Percentiles rank a stretch among this genome's conserved stretches.
Conservation (phyloP, 2,888 invertebrate species). For the Tetropium fuscum region DNA sequence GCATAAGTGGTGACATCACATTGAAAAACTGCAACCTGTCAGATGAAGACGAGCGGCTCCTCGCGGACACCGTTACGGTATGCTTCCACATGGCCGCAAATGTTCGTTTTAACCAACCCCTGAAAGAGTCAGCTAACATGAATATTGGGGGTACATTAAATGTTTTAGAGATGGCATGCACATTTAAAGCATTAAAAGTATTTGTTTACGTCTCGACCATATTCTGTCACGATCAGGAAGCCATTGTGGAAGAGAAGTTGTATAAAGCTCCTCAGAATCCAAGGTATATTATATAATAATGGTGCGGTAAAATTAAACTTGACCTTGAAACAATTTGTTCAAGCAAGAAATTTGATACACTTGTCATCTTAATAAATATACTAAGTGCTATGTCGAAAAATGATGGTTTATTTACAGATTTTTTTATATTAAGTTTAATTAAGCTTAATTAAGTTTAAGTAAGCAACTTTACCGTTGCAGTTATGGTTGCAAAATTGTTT, state of each 20-base stretch:
- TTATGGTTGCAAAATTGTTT: too few relatives aligned
- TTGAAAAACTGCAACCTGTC: slow-evolving; percentile 65
- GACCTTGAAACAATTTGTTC: too few relatives aligned
- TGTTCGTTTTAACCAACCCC: slow-evolving; percentile 75
- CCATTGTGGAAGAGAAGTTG: slow-evolving; percentile 80
- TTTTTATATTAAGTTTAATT: too few relatives aligned
- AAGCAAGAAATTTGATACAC: too few relatives aligned
- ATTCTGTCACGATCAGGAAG: slow-evolving; percentile 89
- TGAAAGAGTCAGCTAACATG: slow-evolving; percentile 73
- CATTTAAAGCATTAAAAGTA: slow-evolving; percentile 61
- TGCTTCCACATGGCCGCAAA: slow-evolving; percentile 82
- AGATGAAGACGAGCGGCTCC: slow-evolving; percentile 63
- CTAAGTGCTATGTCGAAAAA: too few relatives aligned
- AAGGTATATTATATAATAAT: slow-evolving; percentile 47
- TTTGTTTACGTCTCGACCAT: slow-evolving; percentile 93
- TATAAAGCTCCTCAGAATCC: slow-evolving; percentile 73
- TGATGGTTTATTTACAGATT: too few relatives aligned
- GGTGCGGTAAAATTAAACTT: neutral
- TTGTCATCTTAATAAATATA: too few relatives aligned
- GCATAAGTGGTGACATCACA: slow-evolving; percentile 69
- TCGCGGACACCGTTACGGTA: slow-evolving; percentile 71
- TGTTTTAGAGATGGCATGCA: slow-evolving; percentile 55
- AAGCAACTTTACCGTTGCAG: too few relatives aligned
- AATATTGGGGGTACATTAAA: slow-evolving; percentile 69
- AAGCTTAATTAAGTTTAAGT: too few relatives aligned